Evolutionary conservation across 2,113 vertebrate genomes (phyloP), one percentile per base, ranked within the genome.

Genomic region (Hypocryptadius cinnamomeus): DNA sequence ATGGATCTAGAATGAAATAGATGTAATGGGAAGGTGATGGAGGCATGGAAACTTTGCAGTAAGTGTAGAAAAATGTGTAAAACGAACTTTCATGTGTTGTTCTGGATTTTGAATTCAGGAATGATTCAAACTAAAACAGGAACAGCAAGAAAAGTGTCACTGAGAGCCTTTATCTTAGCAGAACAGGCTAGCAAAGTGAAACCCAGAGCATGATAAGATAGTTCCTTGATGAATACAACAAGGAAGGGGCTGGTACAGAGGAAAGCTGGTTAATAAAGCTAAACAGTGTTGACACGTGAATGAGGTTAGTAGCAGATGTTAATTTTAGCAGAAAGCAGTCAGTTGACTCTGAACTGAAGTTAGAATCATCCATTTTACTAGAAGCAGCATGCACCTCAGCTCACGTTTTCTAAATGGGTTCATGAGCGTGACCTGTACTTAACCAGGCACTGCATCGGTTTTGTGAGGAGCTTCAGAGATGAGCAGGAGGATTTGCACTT

Each of bases 401-500:
- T 68, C 0, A 0, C 10, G 5, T 87, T 92, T 90, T 63, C 19
- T 63, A 42, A 87, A 37, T 40, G 44, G 6, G 12, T 69, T 87
- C 15, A 12, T n/a, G 28, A 61, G 39, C 8, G 11, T 24, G 11
- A 45, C 30, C 40, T 82, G 31, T 48, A 63, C 45, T 42, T 82
- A 70, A 63, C 24, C 15, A 57, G 48, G 33, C 0, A 0, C 1
- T 6, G 5, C 2, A 3, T 39, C 0, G 0, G 22, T 77, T 77
- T 79, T 54, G 64, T 65, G 64, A 73, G 23, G 31, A 35, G 23
- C 27, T 66, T 77, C 4, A 44, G 59, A 50, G 71, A 19, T 21
- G 30, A 5, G 3, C 57, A 37, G 60, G 40, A 89, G 54, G 30
- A 77, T 39, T n/a, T 77, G 31, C 39, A 12, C 19, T 89, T 92